Evolutionary conservation across 2,797 vertebrate genomes (phyloP).

Genomic region (Melanotaenia maccullochi): DNA sequence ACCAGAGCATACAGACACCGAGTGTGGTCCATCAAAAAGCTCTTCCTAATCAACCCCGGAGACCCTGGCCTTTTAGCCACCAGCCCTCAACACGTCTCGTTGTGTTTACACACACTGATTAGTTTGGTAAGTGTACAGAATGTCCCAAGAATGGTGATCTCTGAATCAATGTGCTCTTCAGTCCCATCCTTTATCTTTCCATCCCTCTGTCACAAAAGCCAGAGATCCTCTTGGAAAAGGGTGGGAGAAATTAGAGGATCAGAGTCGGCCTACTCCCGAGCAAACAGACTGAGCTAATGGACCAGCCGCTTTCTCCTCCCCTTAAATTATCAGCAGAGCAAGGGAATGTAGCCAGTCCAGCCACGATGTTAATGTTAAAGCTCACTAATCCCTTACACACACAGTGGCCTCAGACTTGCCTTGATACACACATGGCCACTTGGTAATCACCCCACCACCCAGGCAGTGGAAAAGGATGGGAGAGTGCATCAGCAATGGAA

Average conservation of each 20-base stretch:
- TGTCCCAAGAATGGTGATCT: slow-evolving; percentile 82
- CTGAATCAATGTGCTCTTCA: slow-evolving; percentile 86
- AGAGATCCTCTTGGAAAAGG: slow-evolving; percentile 86
- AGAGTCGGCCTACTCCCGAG: slow-evolving; percentile 88
- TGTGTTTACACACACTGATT: slow-evolving; percentile 90
- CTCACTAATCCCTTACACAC: slow-evolving; percentile 94
- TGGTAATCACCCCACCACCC: slow-evolving; percentile 92
- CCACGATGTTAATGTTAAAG: slow-evolving; percentile 89
- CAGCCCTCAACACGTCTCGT: slow-evolving; percentile 76
- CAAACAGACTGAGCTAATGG: slow-evolving; percentile 95
- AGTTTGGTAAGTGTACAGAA: slow-evolving; percentile 87
- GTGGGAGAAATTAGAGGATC: slow-evolving; percentile 92
- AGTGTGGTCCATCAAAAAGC: slow-evolving; percentile 83
- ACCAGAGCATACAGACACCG: slow-evolving; percentile 74
- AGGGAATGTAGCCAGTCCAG: slow-evolving; percentile 89
- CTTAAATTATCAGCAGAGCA: slow-evolving; percentile 90
- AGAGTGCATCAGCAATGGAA: slow-evolving; percentile 82
- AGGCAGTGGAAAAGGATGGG: slow-evolving; percentile 84
- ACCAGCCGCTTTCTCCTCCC: slow-evolving; percentile 92
- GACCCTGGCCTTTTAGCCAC: slow-evolving; percentile 77
- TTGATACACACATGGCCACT: slow-evolving; percentile 74
- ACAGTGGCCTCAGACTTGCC: slow-evolving; percentile 83
- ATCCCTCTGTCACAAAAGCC: slow-evolving; percentile 86
- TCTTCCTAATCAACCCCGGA: slow-evolving; percentile 89
- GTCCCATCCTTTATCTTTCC: slow-evolving; percentile 69